phyloP scores from a whole-genome alignment of 2,797 vertebrate genomes.

The Anisognathus igniventris region DNA sequence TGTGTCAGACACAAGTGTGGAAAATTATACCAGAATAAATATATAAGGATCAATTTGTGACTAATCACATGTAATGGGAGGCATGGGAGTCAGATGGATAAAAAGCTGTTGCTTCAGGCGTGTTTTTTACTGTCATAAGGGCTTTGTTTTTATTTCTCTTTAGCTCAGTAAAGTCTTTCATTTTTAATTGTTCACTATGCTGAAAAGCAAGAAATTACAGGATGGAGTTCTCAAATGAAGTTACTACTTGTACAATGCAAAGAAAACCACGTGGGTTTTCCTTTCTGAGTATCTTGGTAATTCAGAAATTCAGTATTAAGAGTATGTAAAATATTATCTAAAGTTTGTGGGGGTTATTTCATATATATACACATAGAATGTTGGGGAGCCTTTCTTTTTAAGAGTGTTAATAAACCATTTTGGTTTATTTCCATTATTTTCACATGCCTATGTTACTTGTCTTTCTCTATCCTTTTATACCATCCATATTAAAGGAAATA shows the following conservation, averaged over 20 bases:
- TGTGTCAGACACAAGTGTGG: not conserved
- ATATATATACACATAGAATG: not conserved
- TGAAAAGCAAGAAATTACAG: not conserved
- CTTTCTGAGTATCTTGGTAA: not conserved
- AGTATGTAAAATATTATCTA: not conserved
- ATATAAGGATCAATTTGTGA: not conserved
- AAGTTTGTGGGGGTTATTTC: not conserved
- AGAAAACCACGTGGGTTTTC: not conserved
- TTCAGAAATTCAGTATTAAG: not conserved
- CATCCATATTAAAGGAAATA: not conserved
- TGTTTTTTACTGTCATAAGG: not conserved
- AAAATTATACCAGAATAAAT: not conserved
- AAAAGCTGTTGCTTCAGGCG: not conserved
- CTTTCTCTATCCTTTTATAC: not conserved
- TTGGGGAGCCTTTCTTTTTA: not conserved
- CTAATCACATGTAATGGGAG: not conserved
- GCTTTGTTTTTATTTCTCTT: not conserved
- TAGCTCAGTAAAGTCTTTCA: not conserved
- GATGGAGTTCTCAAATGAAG: not conserved
- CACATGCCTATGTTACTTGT: not conserved
- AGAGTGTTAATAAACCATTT: not conserved
- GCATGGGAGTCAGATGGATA: not conserved
- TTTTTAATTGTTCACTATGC: not conserved
- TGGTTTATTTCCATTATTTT: not conserved
- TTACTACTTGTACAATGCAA: not conserved